Conservation (phyloP, 2,888 invertebrate genomes). For the Mimas tiliae region DNA sequence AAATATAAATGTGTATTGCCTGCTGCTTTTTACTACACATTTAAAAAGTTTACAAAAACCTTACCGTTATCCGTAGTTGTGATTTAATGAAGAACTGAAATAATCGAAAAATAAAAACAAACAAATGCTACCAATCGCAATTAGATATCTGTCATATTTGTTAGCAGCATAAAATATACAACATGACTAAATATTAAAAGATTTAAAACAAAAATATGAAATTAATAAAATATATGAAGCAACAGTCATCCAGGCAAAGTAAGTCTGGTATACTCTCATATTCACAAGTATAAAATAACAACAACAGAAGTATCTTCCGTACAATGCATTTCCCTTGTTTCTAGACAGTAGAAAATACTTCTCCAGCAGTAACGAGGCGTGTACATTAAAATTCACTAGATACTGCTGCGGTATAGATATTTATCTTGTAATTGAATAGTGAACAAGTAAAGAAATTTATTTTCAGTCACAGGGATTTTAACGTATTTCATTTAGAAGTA, state of each 20-base stretch:
- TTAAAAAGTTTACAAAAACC: no score
- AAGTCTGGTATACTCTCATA: background rate
- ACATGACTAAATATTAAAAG: no score
- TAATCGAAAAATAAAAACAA: no score
- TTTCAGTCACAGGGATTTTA: slow-evolving; percentile 36
- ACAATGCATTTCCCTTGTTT: slow-evolving; percentile 22
- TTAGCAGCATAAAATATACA: no score
- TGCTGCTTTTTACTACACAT: no score
- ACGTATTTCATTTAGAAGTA: slow-evolving; percentile 24
- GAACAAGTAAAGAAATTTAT: slow-evolving; percentile 43
- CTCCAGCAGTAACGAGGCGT: slow-evolving; percentile 30
- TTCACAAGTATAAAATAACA: slow-evolving; percentile 20
- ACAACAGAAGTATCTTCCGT: slow-evolving; percentile 30
- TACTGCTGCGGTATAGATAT: slow-evolving; percentile 33
- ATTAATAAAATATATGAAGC: background rate
- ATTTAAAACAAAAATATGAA: background rate
- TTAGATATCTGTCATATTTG: no score
- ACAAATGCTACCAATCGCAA: no score
- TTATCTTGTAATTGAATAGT: slow-evolving; percentile 41
- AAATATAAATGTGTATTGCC: no score
- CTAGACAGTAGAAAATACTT: slow-evolving; percentile 23
- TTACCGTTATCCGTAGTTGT: no score
- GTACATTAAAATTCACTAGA: slow-evolving; percentile 52
- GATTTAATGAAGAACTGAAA: no score
- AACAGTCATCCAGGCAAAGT: background rate